Base-by-base conservation (phyloP, 2,113 vertebrate genomes). In the Zosterops lateralis region DNA sequence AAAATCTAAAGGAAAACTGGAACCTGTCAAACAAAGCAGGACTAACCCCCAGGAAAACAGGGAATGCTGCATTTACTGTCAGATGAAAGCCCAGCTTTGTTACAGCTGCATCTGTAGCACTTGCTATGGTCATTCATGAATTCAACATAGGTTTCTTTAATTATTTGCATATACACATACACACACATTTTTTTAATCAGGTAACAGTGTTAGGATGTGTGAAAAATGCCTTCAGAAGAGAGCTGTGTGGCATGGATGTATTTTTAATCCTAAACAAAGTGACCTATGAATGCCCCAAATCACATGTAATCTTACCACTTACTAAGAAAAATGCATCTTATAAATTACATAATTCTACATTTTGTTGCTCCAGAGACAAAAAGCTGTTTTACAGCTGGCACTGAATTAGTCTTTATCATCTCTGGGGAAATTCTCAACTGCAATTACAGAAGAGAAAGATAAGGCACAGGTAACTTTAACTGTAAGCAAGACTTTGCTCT, bases 81-180 rank as follows among this genome's bases (percentile, higher is more conserved):
- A 0, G 75, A 84, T 86, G 79, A 67, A 95, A 94, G 48, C 48
- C 40, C 72, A 74, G 56, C 60, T 93, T 70, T 58, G 82, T 45
- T 85, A 20, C 66, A 75, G 73, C 75, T 80, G 64, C 57, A 67
- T 68, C 67, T 66, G 1, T 38, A 40, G 53, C 85, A 80, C 31
- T 6, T 58, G 68, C 89, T 71, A 64, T 74, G 91, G 80, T 75
- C 89, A 44, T 47, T 81, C 61, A 14, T 31, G 42, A 56, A 29
- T 77, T 88, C 48, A 60, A 14, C 44, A 26, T 25, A 3, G 17
- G 48, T 34, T 36, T 18, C 86, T 81, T 68, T 78, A 53, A 72
- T 87, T 56, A 11, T 60, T 67, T 89, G 51, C 48, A 36, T 84
- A 16, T 14, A 67, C 38, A 51, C 26, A 9, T 53, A 40, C 7